Evolutionary conservation across 2,113 vertebrate genomes (phyloP).

Genomic region (Morone saxatilis): DNA sequence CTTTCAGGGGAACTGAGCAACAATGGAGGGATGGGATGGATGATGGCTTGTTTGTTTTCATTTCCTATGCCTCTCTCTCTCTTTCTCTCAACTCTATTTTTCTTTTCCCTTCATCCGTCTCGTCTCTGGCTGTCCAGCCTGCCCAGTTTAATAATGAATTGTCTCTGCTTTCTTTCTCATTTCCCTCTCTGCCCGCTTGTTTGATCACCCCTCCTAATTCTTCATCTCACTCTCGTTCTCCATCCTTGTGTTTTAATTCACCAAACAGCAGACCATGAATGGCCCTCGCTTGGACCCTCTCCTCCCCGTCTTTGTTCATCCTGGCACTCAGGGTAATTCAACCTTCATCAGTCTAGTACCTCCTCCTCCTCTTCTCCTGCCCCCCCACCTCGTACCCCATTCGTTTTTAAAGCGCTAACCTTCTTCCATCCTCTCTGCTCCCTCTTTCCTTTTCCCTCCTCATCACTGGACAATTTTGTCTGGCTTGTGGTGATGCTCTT

Average conservation of each 20-base stretch:
- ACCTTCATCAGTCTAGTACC: slow-evolving; percentile 35
- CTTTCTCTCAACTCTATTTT: slow-evolving; percentile 44
- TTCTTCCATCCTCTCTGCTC: slow-evolving; percentile 45
- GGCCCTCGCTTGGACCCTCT: slow-evolving; percentile 44
- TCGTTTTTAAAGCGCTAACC: slow-evolving; percentile 50
- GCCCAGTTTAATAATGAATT: slow-evolving; percentile 64
- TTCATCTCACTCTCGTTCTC: slow-evolving; percentile 43
- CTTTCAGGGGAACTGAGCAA: slow-evolving; percentile 75
- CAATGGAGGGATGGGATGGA: slow-evolving; percentile 72
- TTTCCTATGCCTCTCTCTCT: slow-evolving; percentile 58
- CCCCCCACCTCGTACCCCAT: slow-evolving; percentile 3
- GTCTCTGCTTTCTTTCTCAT: slow-evolving; percentile 68
- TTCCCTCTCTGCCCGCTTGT: slow-evolving; percentile 62
- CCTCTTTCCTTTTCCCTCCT: slow-evolving; percentile 49
- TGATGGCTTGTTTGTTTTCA: slow-evolving; percentile 80
- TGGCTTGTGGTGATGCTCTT: slow-evolving; percentile 62
- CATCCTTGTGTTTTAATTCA: slow-evolving; percentile 57
- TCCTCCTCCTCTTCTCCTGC: background rate
- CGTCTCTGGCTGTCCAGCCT: slow-evolving; percentile 45
- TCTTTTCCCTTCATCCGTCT: slow-evolving; percentile 58
- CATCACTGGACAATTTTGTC: slow-evolving; percentile 66
- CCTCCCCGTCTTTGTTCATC: slow-evolving; percentile 67
- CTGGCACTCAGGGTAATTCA: slow-evolving; percentile 62
- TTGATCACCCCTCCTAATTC: slow-evolving; percentile 61
- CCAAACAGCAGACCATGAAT: slow-evolving; percentile 47